Conservation (phyloP, 2,888 invertebrate species). For the Aphrophora alni region DNA sequence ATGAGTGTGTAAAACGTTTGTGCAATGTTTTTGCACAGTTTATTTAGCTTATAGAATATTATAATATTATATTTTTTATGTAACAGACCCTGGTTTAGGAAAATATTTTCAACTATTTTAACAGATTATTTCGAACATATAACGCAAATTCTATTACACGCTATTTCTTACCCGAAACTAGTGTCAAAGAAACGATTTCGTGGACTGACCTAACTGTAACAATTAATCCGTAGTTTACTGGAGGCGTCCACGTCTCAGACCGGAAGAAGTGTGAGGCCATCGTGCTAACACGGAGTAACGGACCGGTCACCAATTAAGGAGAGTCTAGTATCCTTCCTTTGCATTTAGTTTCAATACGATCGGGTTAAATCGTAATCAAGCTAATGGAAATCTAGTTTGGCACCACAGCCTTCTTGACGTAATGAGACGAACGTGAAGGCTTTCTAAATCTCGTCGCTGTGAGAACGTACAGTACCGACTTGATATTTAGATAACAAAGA, state of each 20-base stretch:
- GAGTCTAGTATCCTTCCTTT: not conserved
- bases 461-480: not conserved
- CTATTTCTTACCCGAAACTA: too few relatives aligned
- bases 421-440: not conserved
- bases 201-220: not conserved
- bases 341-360: not conserved
- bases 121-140: too few relatives aligned
- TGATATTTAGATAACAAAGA: not conserved
- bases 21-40: too few relatives aligned
- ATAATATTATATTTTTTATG: too few relatives aligned
- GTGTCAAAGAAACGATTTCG: too few relatives aligned
- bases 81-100: too few relatives aligned
- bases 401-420: not conserved
- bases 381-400: not conserved
- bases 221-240: not conserved
- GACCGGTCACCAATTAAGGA: not conserved
- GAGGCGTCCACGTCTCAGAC: not conserved
- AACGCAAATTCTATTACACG: too few relatives aligned
- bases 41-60: too few relatives aligned
- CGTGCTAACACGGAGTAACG: not conserved
- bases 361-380: not conserved
- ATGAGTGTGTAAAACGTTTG: too few relatives aligned
- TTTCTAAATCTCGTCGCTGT: not conserved
- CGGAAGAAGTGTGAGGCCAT: not conserved
- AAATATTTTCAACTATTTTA: too few relatives aligned